Evolutionary conservation across 2,888 invertebrate species (phyloP), one percentile per base, ranked within the genome.

Genomic region (Harpagoxenus sublaevis): DNA sequence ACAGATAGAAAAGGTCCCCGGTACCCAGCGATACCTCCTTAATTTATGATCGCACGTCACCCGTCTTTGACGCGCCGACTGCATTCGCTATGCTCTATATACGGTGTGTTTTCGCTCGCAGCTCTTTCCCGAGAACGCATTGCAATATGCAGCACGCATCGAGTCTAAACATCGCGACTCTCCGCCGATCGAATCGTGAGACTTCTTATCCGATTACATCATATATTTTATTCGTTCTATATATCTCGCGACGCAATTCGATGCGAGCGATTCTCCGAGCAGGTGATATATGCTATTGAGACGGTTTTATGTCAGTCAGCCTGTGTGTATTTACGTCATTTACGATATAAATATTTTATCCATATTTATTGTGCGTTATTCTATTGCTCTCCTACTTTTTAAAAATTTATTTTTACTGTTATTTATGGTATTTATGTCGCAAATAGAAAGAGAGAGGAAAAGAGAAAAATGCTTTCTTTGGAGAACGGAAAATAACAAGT

Each of bases 1-100:
- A 15, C 8, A 3, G 5, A 39, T 28, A 0, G 42, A 57, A 35
- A 6, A 71, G n/a, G 4, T 53, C 1, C 5, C 9, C 12, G 5
- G 15, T 12, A 35, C 9, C 68, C 45, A n/a, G 23, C 12, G 55
- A 55, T n/a, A 51, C 3, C 28, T 10, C 10, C 42, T 79, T 35
- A 78, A 79, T 35, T 71, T 68, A 55, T 31, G 55, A 57, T 71
- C 45, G 15, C 6, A 55, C 42, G 23, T 70, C 39, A 35, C 6
- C 51, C 23, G 48, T 12, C 10, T 12, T 10, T n/a, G 39, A 73
- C 15, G 12, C 55, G 39, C 15, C 23, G 6, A 12, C 39, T 35
- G n/a, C 60, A 18, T 42, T 42, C 23, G 48, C 8, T 28, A 15
- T 10, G 5, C 35, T 35, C 35, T 35, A 6, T 45, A 60, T 45